These are phyloP conservation scores for Gadopsis marmoratus DNA, from an alignment of 2,797 vertebrate species.

Conservation along the genomic window DNA sequence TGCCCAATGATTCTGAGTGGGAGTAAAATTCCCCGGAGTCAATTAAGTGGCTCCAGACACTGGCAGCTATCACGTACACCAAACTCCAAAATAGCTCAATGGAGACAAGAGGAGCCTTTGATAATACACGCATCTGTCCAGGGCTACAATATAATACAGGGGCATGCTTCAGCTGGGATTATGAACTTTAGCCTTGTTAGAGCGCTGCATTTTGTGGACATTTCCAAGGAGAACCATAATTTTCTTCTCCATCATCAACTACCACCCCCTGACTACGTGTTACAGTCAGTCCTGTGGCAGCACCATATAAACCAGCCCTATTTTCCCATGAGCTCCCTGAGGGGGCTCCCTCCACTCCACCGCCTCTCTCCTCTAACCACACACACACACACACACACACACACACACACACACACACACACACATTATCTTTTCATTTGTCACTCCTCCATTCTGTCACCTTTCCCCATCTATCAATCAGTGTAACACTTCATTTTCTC, in stretches of 20 bases:
- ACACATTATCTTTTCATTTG: slow-evolving; percentile 43
- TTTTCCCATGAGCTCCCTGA: slow-evolving; percentile 37
- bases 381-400: not conserved
- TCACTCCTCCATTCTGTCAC: slow-evolving; percentile 34
- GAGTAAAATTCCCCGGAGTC: slow-evolving; percentile 22
- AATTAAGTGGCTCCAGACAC: slow-evolving; percentile 31
- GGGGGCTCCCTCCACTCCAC: slow-evolving; percentile 6
- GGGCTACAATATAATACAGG: not conserved
- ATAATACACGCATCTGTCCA: not conserved
- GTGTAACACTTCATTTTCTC: slow-evolving; percentile 36
- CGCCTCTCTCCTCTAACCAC: slow-evolving; percentile 11
- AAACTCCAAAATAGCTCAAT: slow-evolving; percentile 7
- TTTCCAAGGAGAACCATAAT: slow-evolving; percentile 12
- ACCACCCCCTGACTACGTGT: slow-evolving; percentile 20
- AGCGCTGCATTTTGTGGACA: slow-evolving; percentile 1
- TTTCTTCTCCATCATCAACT: slow-evolving; percentile 1
- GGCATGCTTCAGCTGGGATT: slow-evolving; percentile 1
- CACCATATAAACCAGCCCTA: slow-evolving; percentile 23
- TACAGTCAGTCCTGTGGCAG: slow-evolving; percentile 35
- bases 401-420: not conserved
- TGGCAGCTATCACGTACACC: slow-evolving; percentile 21
- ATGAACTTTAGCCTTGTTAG: slow-evolving; percentile 10
- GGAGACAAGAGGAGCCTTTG: not conserved
- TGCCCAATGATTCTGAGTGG: slow-evolving; percentile 22
- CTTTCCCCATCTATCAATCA: slow-evolving; percentile 42